phyloP scores from a whole-genome alignment of 2,888 invertebrate species.

The Morpho achilles region DNA sequence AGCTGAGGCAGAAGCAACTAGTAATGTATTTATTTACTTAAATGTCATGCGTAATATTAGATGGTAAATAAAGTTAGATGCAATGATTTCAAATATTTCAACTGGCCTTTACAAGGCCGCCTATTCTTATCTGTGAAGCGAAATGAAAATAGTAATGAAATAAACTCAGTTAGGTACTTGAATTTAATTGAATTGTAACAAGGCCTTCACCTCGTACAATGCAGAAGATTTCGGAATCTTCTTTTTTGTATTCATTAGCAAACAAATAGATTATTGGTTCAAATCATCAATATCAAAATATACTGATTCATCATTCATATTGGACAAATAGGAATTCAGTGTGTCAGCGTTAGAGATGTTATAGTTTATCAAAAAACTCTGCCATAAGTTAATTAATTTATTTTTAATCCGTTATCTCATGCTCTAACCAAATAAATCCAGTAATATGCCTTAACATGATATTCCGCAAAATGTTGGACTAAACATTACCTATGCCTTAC shows the following conservation, averaged over 20 bases:
- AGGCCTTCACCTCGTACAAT: slow-evolving; percentile 3
- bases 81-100: slow-evolving; percentile 10
- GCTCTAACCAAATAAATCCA: too few species aligned
- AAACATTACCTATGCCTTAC: too few species aligned
- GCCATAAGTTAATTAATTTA: too few species aligned
- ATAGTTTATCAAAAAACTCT: too few species aligned
- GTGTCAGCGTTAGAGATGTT: too few species aligned
- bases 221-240: slow-evolving; percentile 9
- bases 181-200: background rate
- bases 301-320: too few species aligned
- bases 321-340: too few species aligned
- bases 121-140: slow-evolving; percentile 9
- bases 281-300: too few species aligned
- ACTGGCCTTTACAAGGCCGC: slow-evolving; percentile 10
- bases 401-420: too few species aligned
- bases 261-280: background rate
- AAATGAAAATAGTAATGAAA: slow-evolving; percentile 4
- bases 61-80: slow-evolving; percentile 7
- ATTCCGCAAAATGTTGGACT: too few species aligned
- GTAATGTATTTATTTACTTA: background rate
- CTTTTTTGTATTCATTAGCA: slow-evolving; percentile 1
- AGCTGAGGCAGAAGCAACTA: slow-evolving; percentile 3
- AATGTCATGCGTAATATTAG: slow-evolving; percentile 5
- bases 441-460: too few species aligned
- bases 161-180: background rate